A percentile compares a stretch with the other conserved stretches of the same genome.
Conservation (phyloP, 2,113 vertebrate genomes). For the Kryptolebias marmoratus region DNA sequence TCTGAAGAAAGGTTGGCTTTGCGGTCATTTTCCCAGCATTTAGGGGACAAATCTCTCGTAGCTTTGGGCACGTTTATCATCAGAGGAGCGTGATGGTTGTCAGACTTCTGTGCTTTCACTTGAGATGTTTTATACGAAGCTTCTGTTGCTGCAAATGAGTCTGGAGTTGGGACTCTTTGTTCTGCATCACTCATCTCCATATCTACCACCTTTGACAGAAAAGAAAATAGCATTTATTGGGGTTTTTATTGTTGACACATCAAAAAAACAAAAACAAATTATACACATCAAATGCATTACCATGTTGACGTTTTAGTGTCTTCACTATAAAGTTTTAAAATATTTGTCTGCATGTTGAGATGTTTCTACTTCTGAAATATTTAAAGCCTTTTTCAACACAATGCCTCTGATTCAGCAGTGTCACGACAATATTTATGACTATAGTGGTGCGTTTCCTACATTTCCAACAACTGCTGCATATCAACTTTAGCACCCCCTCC, state of each 20-base stretch:
- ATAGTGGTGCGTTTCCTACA: too few relatives aligned
- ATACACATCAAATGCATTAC: background rate
- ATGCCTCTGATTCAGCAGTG: too few relatives aligned
- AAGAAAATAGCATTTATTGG: conserved; percentile 9
- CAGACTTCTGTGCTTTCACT: background rate
- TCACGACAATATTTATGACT: too few relatives aligned
- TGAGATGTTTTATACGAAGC: background rate
- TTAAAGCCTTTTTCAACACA: too few relatives aligned
- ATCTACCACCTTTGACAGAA: conserved; percentile 36
- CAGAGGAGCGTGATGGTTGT: background rate
- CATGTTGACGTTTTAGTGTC: background rate
- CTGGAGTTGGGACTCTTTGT: background rate
- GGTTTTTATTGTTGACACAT: background rate
- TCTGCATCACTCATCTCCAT: conserved; percentile 3
- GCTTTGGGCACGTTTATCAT: background rate
- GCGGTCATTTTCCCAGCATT: background rate
- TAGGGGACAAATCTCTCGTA: background rate
- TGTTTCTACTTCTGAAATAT: too few relatives aligned
- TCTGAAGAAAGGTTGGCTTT: conserved; percentile 7
- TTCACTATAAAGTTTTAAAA: background rate
- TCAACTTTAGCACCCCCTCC: too few relatives aligned
- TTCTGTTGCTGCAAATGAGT: background rate
- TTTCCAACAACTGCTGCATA: too few relatives aligned
- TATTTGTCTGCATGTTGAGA: background rate
- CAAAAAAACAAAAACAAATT: background rate